Evolutionary conservation across 2,888 invertebrate species (phyloP), one percentile per base, ranked within the genome.

Genomic region (Luperina nickerlii): DNA sequence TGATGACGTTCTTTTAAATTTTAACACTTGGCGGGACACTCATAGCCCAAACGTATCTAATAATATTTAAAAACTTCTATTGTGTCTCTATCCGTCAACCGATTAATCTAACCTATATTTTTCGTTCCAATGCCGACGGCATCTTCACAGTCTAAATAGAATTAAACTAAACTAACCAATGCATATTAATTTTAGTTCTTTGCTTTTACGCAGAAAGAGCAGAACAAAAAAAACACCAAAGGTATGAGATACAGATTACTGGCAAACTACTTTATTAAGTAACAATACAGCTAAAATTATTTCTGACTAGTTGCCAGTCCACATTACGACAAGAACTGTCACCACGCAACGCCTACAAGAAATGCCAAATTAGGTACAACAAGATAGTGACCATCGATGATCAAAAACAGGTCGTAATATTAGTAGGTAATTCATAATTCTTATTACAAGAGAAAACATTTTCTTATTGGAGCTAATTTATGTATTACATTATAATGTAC

Each of bases 241-340:
- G 27, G 48, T 76, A 84, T 42, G 51, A 57, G 38, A 51, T 60
- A 78, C 66, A 74, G 13, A 74, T 74, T 68, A 76, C 74, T 72
- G 66, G 51, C 74, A 70, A 77, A 78, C 65, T 62, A 74, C 32
- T 79, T 71, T 78, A 81, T 65, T 67, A 81, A 83, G 67, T 83
- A 83, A 87, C 78, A 79, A 79, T 84, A 76, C 42, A 42, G 65
- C 83, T 83, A 81, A 76, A 82, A 81, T 82, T 82, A 78, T 85
- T 79, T 81, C 78, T 87, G 86, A 83, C 76, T 75, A 74, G 82
- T 81, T 87, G 88, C 82, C 85, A 81, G 77, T 76, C 73, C 74
- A 54, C 24, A 81, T 82, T 78, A 63, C 79, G 74, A 79, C 66
- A 69, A 79, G 62, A 82, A 72, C 66, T 85, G 77, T 79, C 82